Percentiles rank a stretch among this genome's conserved stretches.
Conservation (phyloP, 2,113 vertebrate species). For the Anser cygnoides region DNA sequence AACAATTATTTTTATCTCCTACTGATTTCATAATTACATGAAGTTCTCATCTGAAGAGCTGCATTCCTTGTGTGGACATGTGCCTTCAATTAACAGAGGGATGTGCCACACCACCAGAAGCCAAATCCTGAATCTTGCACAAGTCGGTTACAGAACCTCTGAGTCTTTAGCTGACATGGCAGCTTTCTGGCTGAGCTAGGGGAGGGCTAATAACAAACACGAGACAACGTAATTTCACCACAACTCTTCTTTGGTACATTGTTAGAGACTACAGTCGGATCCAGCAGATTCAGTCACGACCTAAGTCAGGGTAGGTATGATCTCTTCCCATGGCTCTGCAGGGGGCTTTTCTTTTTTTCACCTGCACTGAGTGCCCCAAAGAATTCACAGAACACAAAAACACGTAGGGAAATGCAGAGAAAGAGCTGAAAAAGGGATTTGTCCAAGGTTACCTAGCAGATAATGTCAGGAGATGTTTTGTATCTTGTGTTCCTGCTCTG, state of each 20-base stretch:
- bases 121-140: background rate
- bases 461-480: background rate
- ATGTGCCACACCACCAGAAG: background rate
- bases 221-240: background rate
- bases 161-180: background rate
- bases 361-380: background rate
- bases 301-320: background rate
- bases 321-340: background rate
- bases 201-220: background rate
- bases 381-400: background rate
- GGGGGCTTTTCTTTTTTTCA: background rate
- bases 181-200: background rate
- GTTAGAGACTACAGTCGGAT: background rate
- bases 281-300: background rate
- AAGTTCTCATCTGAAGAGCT: background rate
- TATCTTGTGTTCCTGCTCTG: background rate
- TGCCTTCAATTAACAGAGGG: conserved; percentile 32
- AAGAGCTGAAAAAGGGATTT: background rate
- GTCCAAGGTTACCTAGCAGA: background rate
- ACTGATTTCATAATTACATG: conserved; percentile 52
- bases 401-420: background rate
- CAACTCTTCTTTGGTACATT: background rate
- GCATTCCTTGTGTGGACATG: background rate
- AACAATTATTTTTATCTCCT: conserved; percentile 54
- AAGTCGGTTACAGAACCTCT: background rate